These are phyloP conservation scores for Zhuqinia jingwanae DNA, from an alignment of 2,888 invertebrate genomes.

Conservation along the genomic window DNA sequence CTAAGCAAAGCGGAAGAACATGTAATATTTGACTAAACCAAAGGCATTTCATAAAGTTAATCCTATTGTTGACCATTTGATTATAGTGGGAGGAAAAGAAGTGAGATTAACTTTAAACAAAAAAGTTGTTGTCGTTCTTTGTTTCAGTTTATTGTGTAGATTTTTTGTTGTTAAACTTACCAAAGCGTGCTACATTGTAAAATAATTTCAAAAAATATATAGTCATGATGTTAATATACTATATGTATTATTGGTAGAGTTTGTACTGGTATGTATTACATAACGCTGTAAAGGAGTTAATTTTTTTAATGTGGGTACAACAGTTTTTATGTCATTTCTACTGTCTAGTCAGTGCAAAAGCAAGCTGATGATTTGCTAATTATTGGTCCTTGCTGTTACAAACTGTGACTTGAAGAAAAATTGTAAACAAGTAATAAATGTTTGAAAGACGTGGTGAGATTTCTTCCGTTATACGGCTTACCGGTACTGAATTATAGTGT, in stretches of 20 bases:
- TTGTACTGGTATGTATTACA: neutral
- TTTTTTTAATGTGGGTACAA: conserved; percentile 35
- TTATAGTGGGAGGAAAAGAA: too few species aligned
- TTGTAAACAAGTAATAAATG: conserved; percentile 16
- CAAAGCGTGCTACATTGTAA: conserved; percentile 8
- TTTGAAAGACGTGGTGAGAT: conserved; percentile 42
- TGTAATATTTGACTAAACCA: too few species aligned
- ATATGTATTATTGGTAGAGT: neutral
- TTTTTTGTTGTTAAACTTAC: too few species aligned
- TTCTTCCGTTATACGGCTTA: conserved; percentile 41
- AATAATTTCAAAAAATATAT: neutral
- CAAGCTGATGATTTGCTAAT: neutral
- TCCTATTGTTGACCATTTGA: too few species aligned
- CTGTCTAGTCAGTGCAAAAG: conserved; percentile 28
- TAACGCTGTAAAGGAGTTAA: neutral
- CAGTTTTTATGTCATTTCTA: conserved; percentile 32
- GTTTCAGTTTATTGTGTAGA: too few species aligned
- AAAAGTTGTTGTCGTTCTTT: too few species aligned
- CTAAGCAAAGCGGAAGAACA: neutral
- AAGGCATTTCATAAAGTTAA: too few species aligned
- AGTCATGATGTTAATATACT: neutral
- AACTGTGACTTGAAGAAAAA: neutral
- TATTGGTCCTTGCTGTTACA: neutral
- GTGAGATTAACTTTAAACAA: too few species aligned
- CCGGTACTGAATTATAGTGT: conserved; percentile 43